Evolutionary conservation across 2,888 invertebrate genomes (phyloP), one percentile per base, ranked within the genome.

Genomic region (Polydrusus cervinus): DNA sequence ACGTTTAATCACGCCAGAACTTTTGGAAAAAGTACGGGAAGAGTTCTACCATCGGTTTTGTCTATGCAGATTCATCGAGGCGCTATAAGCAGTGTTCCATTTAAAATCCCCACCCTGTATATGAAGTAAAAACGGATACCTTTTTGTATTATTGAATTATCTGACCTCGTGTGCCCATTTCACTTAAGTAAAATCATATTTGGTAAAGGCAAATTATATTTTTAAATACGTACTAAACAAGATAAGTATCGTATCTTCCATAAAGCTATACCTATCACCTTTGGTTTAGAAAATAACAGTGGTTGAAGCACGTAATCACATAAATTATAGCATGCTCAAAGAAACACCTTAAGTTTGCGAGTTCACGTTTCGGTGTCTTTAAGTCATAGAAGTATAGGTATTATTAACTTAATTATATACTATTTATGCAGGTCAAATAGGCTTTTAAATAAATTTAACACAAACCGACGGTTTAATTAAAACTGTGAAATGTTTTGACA

Each of bases 211-310:
- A 34, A 34, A 7, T 34, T 34, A 34, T 34, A 7, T 34, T 10
- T 7, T 10, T 9, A 34, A 10, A 34, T 10, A 34, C 3, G 1
- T 25, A 25, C 30, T 30, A 34, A 34, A 34, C 34, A 34, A 7
- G 7, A 34, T 34, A 34, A 34, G 8, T 7, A 34, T 34, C 7
- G 10, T 10, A 18, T 16, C 43, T 45, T 3, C 14, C 0, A 14
- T 45, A 45, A 45, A 49, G 7, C 16, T 49, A 16, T 45, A 49
- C 16, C 16, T 49, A 16, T 45, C 16, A 49, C 16, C 47, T 49
- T 49, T 16, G 16, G 47, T 9, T 49, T 49, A 16, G 47, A 49
- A 49, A 49, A 49, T 49, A 49, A 49, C 47, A 49, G 47, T 49
- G 47, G 16, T 49, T 2, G 47, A 49, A 49, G 3, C 16, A n/a